Evolutionary conservation across 2,888 invertebrate species (phyloP), one percentile per base, ranked within the genome.

Genomic region (Tetragnatha montana): DNA sequence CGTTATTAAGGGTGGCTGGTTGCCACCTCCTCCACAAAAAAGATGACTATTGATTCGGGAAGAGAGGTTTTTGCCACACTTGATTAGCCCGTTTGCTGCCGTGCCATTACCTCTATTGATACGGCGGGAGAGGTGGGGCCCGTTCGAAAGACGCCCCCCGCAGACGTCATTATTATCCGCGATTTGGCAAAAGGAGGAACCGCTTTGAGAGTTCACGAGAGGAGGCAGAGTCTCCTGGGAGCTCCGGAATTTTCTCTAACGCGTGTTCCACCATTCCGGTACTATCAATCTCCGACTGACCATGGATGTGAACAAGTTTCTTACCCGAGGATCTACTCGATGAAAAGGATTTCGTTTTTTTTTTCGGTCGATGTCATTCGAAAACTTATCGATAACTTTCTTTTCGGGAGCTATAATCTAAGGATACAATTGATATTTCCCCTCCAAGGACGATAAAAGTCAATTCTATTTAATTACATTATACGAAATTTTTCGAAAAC

Each of bases 1-100:
- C 89, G 87, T 90, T 90, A 90, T 90, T 90, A 87, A 51, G 89
- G 89, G 89, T 85, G 89, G 89, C 84, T 83, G 87, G 14, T 83
- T 68, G 82, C 82, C 82, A 75, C 51, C 69, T 76, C 49, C 35
- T 51, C n/a, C 75, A 81, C 70, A 87, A 87, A 87, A 80, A 87
- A 75, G 69, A 89, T 89, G 89, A 89, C 89, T 89, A 89, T 89
- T 89, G 89, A 89, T 89, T 89, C 74, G n/a, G 50, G 19, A 75
- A 17, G 69, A 78, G 71, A 49, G 76, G 73, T 69, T 81, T 81
- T 81, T 81, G 60, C 60, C 81, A 69, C 81, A 78, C 50, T 76
- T 81, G 81, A 87, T 87, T 87, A 81, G 75, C 87, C 87, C 19
- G 75, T 79, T 73, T 86, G 80, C 47, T 81, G 81, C 51, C 87